Conservation (phyloP, 2,113 vertebrate species). For the Oxygymnocypris stewartii region DNA sequence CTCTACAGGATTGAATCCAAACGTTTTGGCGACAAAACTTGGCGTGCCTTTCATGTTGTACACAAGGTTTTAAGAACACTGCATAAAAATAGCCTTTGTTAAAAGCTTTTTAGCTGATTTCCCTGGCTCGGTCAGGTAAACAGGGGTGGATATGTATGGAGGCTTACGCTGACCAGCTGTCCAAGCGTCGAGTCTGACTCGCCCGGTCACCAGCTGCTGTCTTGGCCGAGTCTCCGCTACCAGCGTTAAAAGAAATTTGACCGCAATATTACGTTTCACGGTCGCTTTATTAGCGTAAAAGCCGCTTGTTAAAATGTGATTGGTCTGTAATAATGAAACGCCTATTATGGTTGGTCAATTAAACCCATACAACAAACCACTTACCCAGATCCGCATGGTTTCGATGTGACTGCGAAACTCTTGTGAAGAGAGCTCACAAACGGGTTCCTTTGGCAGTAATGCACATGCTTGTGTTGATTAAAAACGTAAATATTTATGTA, state of each 20-base stretch:
- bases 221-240: conserved; percentile 64
- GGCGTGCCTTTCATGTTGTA: not conserved
- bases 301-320: conserved; percentile 5
- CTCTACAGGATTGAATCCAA: not conserved
- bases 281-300: conserved; percentile 6
- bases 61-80: not conserved
- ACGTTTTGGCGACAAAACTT: not conserved
- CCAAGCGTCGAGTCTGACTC: conserved; percentile 63
- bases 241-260: conserved; percentile 57
- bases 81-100: not conserved
- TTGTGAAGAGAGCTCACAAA: not conserved
- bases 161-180: conserved; percentile 79
- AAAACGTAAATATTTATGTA: not conserved
- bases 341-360: conserved; percentile 28
- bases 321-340: conserved; percentile 33
- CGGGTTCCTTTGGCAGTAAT: not conserved
- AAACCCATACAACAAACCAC: conserved; percentile 22
- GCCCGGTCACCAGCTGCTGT: conserved; percentile 79
- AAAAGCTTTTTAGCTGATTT: conserved; percentile 17
- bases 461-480: not conserved
- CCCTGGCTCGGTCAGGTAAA: conserved; percentile 41
- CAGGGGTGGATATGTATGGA: conserved; percentile 31
- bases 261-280: conserved; percentile 33
- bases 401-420: not conserved
- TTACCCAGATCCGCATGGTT: not conserved